phyloP scores from a whole-genome alignment of 2,797 vertebrate species.

The Bradypodion pumilum region DNA sequence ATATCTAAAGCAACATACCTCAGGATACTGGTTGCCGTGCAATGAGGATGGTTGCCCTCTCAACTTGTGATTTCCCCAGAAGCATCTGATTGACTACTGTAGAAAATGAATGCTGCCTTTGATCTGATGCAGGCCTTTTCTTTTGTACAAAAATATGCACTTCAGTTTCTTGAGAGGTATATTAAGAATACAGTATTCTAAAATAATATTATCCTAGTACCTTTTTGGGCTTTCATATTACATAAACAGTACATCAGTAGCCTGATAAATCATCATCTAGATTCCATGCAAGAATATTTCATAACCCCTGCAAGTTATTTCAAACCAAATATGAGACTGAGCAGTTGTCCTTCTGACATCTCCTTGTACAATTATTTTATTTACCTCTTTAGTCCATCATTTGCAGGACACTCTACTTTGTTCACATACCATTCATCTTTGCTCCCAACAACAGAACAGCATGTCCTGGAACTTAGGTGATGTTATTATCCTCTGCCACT shows the following conservation, averaged over 20 bases:
- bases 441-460: neutral
- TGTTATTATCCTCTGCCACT: neutral
- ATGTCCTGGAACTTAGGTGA: neutral
- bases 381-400: neutral
- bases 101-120: neutral
- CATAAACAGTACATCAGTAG: neutral
- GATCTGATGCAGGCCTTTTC: neutral
- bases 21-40: neutral
- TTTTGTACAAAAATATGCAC: neutral
- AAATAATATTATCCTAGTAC: too few relatives aligned
- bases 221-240: too few relatives aligned
- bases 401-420: neutral
- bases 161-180: neutral
- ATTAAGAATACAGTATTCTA: neutral
- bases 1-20: neutral
- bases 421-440: too few relatives aligned
- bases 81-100: neutral
- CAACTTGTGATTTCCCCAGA: neutral
- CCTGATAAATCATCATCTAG: neutral
- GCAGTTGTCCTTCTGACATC: neutral
- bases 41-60: neutral
- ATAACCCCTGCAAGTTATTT: neutral
- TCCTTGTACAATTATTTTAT: neutral
- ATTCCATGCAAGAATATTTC: neutral
- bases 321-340: neutral